Base-by-base conservation (phyloP, 2,113 vertebrate species). In the Craseonycteris thonglongyai region DNA sequence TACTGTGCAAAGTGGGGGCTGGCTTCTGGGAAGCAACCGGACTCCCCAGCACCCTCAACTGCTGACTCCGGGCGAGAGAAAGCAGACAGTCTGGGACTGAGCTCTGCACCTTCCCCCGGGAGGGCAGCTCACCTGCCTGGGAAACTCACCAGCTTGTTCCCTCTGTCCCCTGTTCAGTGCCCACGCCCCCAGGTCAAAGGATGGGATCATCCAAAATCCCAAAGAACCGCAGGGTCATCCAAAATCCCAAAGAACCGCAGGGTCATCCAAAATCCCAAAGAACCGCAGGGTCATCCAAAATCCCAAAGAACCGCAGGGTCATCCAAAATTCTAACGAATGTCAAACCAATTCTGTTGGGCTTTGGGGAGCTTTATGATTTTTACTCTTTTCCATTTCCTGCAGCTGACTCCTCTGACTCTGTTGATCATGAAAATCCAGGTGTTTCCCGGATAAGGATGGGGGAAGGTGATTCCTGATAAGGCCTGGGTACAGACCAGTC, bases 21-120 rank as follows among this genome's bases (percentile, higher is more conserved):
- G 63, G 42, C 42, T 95, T 92, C 91, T 92, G 54, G 76, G 91
- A 96, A 94, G 61, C 24, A 6, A 35, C 28, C 0, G 3, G 30
- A 42, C 68, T 86, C 69, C 59, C 68, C 79, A 80, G 58, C 19
- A 30, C 42, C 35, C 63, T 59, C 61, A 1, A 19, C 10, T 42
- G 42, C 54, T 51, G 83, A 74, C 61, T 84, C 18, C 1, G 7
- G 13, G 72, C 49, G 42, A 45, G n/a, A 91, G 30, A 1, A 19
- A 30, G 28, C 19, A 18, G 30, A 22, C 16, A 30, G 85, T 7
- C 35, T 38, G 8, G 80, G 6, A 11, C 13, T 6, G 2, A 14
- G 15, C 21, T 18, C n/a, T 33, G 11, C 11, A 0, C 2, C 26
- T 24, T 6, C 80, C 51, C 35, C 42, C 22, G 54, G 21, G 40